These are phyloP conservation scores for Alectoris magna DNA, from an alignment of 2,797 vertebrate genomes.

Conservation along the genomic window DNA sequence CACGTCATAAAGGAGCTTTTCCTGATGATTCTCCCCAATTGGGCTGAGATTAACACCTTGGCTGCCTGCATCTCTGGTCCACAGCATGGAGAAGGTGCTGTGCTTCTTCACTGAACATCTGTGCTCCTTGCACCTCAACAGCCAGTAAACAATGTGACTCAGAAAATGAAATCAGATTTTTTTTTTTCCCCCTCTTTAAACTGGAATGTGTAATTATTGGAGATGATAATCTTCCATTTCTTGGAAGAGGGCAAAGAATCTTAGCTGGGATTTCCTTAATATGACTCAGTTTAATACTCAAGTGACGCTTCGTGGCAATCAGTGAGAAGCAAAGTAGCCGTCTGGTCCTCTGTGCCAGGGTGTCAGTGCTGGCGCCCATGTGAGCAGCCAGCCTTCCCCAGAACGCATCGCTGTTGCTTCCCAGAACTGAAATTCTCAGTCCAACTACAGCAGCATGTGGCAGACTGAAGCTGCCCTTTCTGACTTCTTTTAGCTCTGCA, in stretches of 20 bases:
- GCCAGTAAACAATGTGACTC: background rate
- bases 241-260: conserved; percentile 15
- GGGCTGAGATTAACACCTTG: background rate
- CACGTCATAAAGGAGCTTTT: background rate
- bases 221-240: conserved; percentile 1
- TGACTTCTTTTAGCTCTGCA: background rate
- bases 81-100: background rate
- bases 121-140: background rate
- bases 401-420: background rate
- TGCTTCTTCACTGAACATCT: background rate
- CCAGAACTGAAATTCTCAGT: background rate
- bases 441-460: background rate
- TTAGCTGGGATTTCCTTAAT: background rate
- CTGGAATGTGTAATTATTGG: background rate
- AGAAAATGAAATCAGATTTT: rapidly evolving
- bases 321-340: background rate
- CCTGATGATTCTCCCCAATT: background rate
- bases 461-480: background rate
- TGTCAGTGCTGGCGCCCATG: background rate
- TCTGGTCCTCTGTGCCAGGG: background rate
- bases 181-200: background rate
- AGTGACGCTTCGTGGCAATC: background rate
- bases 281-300: background rate
- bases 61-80: background rate
- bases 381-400: background rate